phyloP scores from a whole-genome alignment of 2,888 invertebrate species.

The Nasonovia ribisnigri region DNA sequence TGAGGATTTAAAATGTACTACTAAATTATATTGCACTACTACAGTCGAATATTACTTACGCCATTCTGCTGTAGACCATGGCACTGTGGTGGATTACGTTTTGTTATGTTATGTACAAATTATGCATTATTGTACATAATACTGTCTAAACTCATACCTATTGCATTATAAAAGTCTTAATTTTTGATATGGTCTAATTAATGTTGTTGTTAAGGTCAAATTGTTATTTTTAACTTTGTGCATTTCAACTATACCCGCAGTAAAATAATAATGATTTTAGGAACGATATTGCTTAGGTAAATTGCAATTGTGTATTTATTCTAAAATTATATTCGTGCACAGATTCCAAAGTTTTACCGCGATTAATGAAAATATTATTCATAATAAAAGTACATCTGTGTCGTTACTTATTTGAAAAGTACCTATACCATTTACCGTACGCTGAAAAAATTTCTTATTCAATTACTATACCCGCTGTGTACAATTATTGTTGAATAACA shows the following conservation, averaged over 20 bases:
- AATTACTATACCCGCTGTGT: not conserved
- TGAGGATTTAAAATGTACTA: not conserved
- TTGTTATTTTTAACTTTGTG: not conserved
- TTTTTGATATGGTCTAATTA: not conserved
- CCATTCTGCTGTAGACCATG: not conserved
- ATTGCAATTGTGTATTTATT: not conserved
- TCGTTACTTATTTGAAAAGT: not conserved
- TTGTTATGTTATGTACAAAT: not conserved
- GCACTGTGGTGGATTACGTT: not conserved
- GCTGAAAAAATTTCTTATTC: not conserved
- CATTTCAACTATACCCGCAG: not conserved
- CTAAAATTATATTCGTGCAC: not conserved
- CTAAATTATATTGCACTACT: not conserved
- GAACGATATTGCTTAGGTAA: not conserved
- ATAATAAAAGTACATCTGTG: not conserved
- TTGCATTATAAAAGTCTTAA: not conserved
- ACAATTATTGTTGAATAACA: not conserved
- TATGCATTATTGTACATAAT: not conserved
- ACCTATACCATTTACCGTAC: not conserved
- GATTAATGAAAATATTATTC: conserved; percentile 25
- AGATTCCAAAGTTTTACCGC: not conserved
- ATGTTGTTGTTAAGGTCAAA: not conserved
- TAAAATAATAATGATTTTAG: not conserved
- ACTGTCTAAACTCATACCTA: not conserved
- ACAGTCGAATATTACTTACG: not conserved